Conservation (phyloP, 2,797 vertebrate genomes). For the Lacerta agilis region DNA sequence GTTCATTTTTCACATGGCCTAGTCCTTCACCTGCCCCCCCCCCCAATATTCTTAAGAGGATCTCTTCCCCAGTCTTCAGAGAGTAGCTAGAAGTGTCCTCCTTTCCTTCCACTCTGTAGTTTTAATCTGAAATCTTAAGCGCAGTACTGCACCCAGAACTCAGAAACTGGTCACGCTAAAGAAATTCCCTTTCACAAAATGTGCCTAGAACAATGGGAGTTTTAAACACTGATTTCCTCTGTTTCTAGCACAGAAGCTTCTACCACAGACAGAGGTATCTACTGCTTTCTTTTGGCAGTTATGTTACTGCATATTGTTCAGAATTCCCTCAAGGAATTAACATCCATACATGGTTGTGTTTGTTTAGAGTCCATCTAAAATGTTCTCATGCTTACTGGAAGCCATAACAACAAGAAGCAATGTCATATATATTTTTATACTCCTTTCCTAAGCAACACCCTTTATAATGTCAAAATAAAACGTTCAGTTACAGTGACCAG, state of each 20-base stretch:
- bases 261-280: constrained; percentile 67
- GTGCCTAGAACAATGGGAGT: too few species aligned
- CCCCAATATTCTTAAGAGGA: too few species aligned
- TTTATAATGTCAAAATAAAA: constrained; percentile 38
- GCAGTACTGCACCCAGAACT: too few species aligned
- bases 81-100: too few species aligned
- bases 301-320: neutral
- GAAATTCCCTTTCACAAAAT: too few species aligned
- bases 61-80: too few species aligned
- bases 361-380: constrained; percentile 10
- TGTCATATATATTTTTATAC: constrained; percentile 40
- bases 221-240: constrained; percentile 15
- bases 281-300: constrained; percentile 58
- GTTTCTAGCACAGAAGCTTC: constrained; percentile 55
- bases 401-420: constrained; percentile 26
- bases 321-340: constrained; percentile 2
- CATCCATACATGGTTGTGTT: constrained; percentile 1
- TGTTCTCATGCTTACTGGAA: constrained; percentile 23
- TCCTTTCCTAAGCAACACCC: neutral
- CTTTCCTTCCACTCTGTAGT: too few species aligned
- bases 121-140: too few species aligned
- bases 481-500: constrained; percentile 47
- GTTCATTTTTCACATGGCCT: too few species aligned
- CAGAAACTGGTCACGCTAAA: too few species aligned
- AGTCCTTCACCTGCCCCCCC: too few species aligned